Evolutionary conservation across 2,797 vertebrate species (phyloP), one percentile per base, ranked within the genome.

Genomic region (Sebastes matsubarae): DNA sequence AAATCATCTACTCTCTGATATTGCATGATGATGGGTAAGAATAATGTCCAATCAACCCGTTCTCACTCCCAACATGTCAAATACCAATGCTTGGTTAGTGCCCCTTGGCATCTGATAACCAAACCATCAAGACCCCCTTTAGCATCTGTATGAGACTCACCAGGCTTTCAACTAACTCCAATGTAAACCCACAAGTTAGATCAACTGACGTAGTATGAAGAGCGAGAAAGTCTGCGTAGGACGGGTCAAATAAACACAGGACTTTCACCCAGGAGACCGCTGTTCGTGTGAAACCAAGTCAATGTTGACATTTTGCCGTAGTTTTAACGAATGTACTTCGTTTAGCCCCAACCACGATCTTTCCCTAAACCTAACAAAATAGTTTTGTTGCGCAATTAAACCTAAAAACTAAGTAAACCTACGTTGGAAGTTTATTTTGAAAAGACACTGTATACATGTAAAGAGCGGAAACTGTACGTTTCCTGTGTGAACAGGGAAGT

Each of bases 21-120:
- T 16, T 68, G 3, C 8, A 30, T n/a, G 38, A 67, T 50, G 27
- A 29, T 7, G 9, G 38, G 22, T 50, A n/a, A 32, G 29, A 46
- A 46, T 46, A 46, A 46, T 46, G 3, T 22, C n/a, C 52, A 54
- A 22, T 54, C 52, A 54, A 12, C 52, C 0, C 1, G 20, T 1
- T 54, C 2, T 54, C 9, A 0, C 52, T 4, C n/a, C n/a, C 0
- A n/a, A 5, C 52, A 22, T 1, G 9, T 54, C 9, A 0, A 54
- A 11, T 57, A 57, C 54, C 54, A 20, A 4, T 6, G 54, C 22
- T 57, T 57, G 10, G 54, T 54, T 22, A 54, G n/a, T 22, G 52
- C 52, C 52, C 18, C 46, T 50, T 3, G 0, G 0, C 42, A 50
- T 50, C 42, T 50, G 0, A 20, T 50, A 50, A 50, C 16, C 0